A percentile compares a stretch with the other conserved stretches of the same genome.
These are phyloP conservation scores for Zeus faber DNA, from an alignment of 2,113 vertebrate genomes.

Conservation along the genomic window DNA sequence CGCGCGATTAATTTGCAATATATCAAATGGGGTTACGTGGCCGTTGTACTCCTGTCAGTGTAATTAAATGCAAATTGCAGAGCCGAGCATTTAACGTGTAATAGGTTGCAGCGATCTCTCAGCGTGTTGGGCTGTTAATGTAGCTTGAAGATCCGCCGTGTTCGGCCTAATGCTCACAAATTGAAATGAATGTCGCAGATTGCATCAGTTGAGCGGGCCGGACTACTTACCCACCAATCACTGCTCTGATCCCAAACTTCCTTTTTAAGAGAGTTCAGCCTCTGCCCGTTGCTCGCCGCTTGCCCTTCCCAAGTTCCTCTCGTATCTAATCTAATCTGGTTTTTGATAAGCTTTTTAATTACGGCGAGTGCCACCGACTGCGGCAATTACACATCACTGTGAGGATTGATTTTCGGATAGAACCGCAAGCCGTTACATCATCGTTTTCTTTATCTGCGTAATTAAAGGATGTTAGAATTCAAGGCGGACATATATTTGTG, in stretches of 20 bases:
- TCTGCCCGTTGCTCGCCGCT: background rate
- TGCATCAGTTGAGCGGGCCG: slow-evolving; percentile 33
- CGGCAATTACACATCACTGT: slow-evolving; percentile 18
- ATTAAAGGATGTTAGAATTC: slow-evolving; percentile 13
- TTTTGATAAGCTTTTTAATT: slow-evolving; percentile 51
- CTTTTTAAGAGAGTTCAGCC: slow-evolving; percentile 12
- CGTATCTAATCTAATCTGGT: slow-evolving; percentile 34
- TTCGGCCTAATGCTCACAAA: slow-evolving; percentile 61
- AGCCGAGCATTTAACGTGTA: slow-evolving; percentile 65
- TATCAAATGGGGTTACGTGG: slow-evolving; percentile 39
- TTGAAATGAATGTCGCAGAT: slow-evolving; percentile 57
- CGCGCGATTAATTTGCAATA: slow-evolving; percentile 55
- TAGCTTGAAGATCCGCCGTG: slow-evolving; percentile 64
- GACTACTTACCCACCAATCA: slow-evolving; percentile 36
- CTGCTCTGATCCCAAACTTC: slow-evolving; percentile 22
- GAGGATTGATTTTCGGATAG: slow-evolving; percentile 33
- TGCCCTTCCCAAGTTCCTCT: background rate
- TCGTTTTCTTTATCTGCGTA: slow-evolving; percentile 18
- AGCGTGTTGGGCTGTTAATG: slow-evolving; percentile 53
- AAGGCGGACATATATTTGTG: slow-evolving; percentile 22
- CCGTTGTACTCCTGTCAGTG: slow-evolving; percentile 40
- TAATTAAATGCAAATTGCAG: slow-evolving; percentile 69
- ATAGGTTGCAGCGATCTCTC: slow-evolving; percentile 59
- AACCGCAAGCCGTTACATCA: slow-evolving; percentile 26
- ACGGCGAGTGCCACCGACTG: slow-evolving; percentile 37